Percentiles rank a stretch among this genome's conserved stretches.
These are phyloP conservation scores for Peromyscus nudipes DNA, from an alignment of 2,797 vertebrate genomes.

Conservation along the genomic window DNA sequence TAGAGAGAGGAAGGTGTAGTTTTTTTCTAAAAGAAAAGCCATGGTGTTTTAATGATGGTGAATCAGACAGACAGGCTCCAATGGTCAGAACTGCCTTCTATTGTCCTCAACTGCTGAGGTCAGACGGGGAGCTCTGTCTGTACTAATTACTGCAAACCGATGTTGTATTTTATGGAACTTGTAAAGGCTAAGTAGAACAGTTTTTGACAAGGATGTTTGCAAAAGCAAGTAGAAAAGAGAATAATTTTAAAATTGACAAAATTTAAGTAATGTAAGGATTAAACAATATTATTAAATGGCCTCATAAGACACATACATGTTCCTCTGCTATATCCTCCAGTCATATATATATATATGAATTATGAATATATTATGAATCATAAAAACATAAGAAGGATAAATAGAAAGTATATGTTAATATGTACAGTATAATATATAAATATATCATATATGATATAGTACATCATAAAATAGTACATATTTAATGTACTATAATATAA, in stretches of 20 bases:
- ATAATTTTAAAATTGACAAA: background rate
- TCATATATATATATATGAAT: background rate
- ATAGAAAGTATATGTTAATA: background rate
- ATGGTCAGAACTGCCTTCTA: background rate
- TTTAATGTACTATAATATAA: background rate
- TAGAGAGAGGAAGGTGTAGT: background rate
- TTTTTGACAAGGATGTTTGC: background rate
- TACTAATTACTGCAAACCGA: background rate
- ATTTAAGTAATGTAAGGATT: background rate
- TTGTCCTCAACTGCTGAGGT: background rate
- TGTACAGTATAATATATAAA: background rate
- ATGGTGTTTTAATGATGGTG: background rate
- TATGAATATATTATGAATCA: background rate
- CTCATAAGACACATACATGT: too few species aligned
- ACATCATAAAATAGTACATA: background rate
- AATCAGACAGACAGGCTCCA: slow-evolving; percentile 4
- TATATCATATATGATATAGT: background rate
- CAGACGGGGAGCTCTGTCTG: background rate
- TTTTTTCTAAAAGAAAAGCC: background rate
- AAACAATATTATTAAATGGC: background rate
- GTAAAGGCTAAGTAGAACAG: slow-evolving; percentile 12
- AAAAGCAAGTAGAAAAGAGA: background rate
- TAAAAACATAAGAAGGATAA: background rate
- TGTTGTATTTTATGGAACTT: background rate
- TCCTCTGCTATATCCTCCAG: background rate